A percentile compares a stretch with the other conserved stretches of the same genome.
Conservation (phyloP, 2,113 vertebrate genomes). For the Noturus placidus region DNA sequence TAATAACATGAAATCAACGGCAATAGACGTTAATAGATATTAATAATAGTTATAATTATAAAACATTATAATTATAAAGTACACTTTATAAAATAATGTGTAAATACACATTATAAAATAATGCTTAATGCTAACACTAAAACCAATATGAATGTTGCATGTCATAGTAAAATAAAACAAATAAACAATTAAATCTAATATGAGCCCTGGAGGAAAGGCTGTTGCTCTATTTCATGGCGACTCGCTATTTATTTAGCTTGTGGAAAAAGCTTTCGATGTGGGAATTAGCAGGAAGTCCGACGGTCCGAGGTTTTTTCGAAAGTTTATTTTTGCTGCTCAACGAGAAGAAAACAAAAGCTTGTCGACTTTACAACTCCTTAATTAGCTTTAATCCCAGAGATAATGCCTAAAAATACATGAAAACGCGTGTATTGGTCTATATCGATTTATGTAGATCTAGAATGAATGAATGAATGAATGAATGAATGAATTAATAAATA, state of each 20-base stretch:
- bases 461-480: background rate
- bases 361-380: conserved; percentile 16
- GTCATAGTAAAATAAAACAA: background rate
- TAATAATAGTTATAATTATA: background rate
- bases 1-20: background rate
- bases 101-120: background rate
- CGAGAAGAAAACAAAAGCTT: conserved; percentile 21
- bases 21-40: background rate
- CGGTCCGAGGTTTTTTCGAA: conserved; percentile 23
- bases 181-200: background rate
- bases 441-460: background rate
- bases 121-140: background rate
- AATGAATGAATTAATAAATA: background rate
- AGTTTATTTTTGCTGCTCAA: conserved; percentile 4
- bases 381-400: conserved; percentile 27
- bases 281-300: conserved; percentile 34
- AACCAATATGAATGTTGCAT: background rate
- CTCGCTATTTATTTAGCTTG: conserved; percentile 1
- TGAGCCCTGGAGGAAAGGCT: background rate
- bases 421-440: background rate
- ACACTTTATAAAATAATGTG: background rate
- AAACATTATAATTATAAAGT: too few species aligned
- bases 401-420: background rate
- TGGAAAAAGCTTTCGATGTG: background rate
- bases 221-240: too few species aligned